Evolutionary conservation across 2,888 invertebrate genomes (phyloP).

Genomic region (Seira musarum): DNA sequence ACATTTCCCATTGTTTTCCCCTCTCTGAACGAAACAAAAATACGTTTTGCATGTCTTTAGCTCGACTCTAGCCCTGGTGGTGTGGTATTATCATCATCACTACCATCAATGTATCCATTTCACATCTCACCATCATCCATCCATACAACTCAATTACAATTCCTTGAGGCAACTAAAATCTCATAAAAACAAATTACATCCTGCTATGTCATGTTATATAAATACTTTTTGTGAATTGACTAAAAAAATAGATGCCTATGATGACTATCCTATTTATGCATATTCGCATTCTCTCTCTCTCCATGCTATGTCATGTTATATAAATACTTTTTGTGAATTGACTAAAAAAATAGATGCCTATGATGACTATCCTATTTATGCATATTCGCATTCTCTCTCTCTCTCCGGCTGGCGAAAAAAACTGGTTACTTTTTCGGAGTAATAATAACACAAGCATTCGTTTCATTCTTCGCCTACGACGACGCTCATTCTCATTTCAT

Average conservation of each 20-base stretch:
- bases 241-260: neutral
- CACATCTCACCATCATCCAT: slow-evolving; percentile 11
- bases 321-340: slow-evolving; percentile 32
- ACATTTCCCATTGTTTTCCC: slow-evolving; percentile 56
- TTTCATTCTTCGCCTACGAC: slow-evolving; percentile 48
- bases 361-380: no score
- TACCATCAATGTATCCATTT: slow-evolving; percentile 36
- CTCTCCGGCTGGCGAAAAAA: neutral
- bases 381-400: no score
- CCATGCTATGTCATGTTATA: slow-evolving; percentile 30
- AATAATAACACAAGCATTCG: slow-evolving; percentile 15
- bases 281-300: no score
- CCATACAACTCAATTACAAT: slow-evolving; percentile 60
- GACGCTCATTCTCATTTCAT: no score
- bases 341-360: neutral
- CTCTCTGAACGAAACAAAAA: slow-evolving; percentile 1
- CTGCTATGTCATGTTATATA: slow-evolving; percentile 33
- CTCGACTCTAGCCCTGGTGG: neutral
- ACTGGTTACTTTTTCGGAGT: neutral
- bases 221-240: slow-evolving; percentile 31
- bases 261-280: no score
- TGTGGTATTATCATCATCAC: slow-evolving; percentile 36
- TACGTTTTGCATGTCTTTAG: neutral
- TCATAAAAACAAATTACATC: slow-evolving; percentile 61
- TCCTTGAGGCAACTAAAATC: slow-evolving; percentile 60